Conservation (phyloP, 2,113 vertebrate species). For the Sula dactylatra region DNA sequence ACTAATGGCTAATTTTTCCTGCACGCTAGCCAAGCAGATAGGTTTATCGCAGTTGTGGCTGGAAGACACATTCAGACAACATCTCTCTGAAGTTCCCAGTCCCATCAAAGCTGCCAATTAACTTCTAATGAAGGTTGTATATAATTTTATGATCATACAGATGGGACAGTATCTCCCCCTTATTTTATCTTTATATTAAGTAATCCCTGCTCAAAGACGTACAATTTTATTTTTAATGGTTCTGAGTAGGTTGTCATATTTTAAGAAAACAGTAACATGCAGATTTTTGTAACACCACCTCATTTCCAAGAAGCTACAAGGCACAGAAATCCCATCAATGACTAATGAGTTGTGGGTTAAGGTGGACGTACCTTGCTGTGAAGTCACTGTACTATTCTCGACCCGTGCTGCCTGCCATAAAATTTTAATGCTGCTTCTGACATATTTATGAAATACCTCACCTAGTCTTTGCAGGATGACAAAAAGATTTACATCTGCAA, state of each 20-base stretch:
- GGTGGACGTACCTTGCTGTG: conserved; percentile 79
- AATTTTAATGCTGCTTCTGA: conserved; percentile 82
- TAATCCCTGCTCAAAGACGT: not conserved
- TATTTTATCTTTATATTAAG: not conserved
- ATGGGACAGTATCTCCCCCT: not conserved
- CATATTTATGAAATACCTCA: conserved; percentile 78
- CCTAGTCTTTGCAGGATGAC: conserved; percentile 62
- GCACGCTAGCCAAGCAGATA: not conserved
- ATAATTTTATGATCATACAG: not conserved
- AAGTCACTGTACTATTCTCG: conserved; percentile 74
- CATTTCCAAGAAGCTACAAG: conserved; percentile 35
- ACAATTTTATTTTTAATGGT: not conserved
- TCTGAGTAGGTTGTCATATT: not conserved
- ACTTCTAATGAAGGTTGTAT: not conserved
- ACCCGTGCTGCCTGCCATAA: conserved; percentile 79
- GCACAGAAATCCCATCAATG: conserved; percentile 47
- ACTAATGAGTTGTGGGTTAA: conserved; percentile 76
- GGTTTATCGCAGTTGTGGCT: not conserved
- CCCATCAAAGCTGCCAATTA: not conserved
- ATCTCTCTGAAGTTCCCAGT: not conserved
- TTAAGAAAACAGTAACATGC: conserved; percentile 3
- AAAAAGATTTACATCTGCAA: conserved; percentile 76
- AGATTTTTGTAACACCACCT: not conserved
- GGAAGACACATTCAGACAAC: not conserved
- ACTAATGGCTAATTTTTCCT: not conserved